Base-by-base conservation (phyloP, 2,797 vertebrate species). In the Carduelis carduelis region DNA sequence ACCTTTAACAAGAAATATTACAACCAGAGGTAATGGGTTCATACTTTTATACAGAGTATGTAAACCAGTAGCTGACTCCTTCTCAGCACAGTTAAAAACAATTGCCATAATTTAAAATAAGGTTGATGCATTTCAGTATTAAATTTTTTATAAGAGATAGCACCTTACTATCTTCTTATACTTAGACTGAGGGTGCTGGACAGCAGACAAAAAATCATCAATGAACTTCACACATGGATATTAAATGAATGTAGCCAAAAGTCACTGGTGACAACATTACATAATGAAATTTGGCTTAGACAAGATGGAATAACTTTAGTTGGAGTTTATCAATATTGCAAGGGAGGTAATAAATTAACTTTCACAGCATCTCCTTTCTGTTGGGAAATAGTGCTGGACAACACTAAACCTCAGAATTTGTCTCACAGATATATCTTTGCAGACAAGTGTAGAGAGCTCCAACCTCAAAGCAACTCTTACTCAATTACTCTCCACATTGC, bases 1-100 rank as follows among this genome's bases (percentile, higher is more conserved):
- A 69, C 99, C 99, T 99, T 97, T 91, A 69, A 96, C n/a, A 94
- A 79, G 93, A 97, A 97, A 89, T 89, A 80, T 64, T 35, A 83
- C 91, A 95, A 44, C 11, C 64, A 93, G 55, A 79, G 68, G 23
- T 2, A 61, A 39, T 17, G n/a, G 20, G 27, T 47, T 78, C 47
- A 11, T 15, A 21, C 22, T 71, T 83, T 4, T 32, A 47, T 35
- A 41, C 7, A 9, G 26, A 79, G 64, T 41, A 61, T 3, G 7
- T 44, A 81, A 85, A 93, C 30, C 55, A 44, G 17, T 4, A 49
- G 50, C 30, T 41, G 37, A 69, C 32, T 35, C 34, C 41, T 92
- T 94, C 91, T 69, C 72, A 81, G 60, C 39, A 75, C 46, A 69
- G 57, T 13, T 59, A 69, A 78, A 77, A 83, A 77, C 22, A 83